Base-by-base conservation (phyloP, 2,113 vertebrate genomes). In the Epinephelus lanceolatus region DNA sequence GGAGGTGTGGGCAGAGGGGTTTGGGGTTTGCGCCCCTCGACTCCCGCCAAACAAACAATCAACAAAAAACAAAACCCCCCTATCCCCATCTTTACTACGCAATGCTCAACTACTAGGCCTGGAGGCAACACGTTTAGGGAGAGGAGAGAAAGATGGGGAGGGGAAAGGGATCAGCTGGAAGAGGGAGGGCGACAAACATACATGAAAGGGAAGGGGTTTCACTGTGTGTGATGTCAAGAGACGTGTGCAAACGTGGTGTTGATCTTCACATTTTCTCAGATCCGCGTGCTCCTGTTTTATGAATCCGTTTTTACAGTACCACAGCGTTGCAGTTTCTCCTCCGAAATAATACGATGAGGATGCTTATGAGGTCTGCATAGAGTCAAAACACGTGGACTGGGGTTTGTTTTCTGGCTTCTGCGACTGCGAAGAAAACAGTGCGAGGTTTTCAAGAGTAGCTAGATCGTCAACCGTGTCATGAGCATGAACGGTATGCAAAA, bases 341-440 rank as follows among this genome's bases (percentile, higher is more conserved):
- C 37, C 4, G 11, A 79, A 85, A 81, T 45, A 23, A 87, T 53
- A 86, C 3, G 0, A n/a, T 27, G 70, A 81, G 63, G 86, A 79
- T 77, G 76, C 49, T 71, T 12, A 84, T 88, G 88, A 92, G 82
- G 87, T 93, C 93, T 95, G 93, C 94, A 94, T 94, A 94, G 92
- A 91, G 93, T 93, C 89, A 81, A 81, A 86, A 85, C 83, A 66
- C 49, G 57, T 86, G 78, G 83, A 81, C 80, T 86, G 83, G 86
- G 85, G 71, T 85, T 84, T 61, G 68, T 84, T 84, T 71, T 84
- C 87, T 74, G 84, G 79, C 66, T 71, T 90, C 61, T 52, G 86
- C 78, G 18, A 78, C 81, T 65, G 83, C 27, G 15, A 56, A 79
- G 60, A 81, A 76, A 87, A 75, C 60, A 84, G 86, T 67, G 52